phyloP scores from a whole-genome alignment of 2,113 vertebrate genomes.

The Actinemys pallida region DNA sequence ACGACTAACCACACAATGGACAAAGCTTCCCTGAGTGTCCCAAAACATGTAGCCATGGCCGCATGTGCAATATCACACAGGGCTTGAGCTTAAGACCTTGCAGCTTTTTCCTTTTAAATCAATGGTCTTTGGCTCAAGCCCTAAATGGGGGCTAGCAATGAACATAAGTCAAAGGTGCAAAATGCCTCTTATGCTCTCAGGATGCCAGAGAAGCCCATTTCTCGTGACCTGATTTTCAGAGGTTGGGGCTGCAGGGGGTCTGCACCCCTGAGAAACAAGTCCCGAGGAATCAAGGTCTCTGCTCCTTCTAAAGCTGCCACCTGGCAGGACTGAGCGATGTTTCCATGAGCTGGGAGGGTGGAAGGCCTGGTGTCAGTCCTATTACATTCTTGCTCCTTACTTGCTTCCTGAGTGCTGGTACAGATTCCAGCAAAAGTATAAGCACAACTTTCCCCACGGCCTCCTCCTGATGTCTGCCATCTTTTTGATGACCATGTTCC shows the following conservation, averaged over 20 bases:
- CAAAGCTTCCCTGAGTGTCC: not conserved
- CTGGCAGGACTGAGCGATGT: not conserved
- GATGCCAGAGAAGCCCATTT: not conserved
- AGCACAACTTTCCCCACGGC: not conserved
- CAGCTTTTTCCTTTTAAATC: not conserved
- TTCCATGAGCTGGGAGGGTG: not conserved
- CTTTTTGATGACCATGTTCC: not conserved
- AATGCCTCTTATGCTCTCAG: too few relatives aligned
- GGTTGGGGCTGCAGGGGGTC: not conserved
- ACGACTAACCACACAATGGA: not conserved
- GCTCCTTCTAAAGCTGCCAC: not conserved
- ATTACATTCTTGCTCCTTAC: not conserved
- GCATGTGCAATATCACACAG: not conserved
- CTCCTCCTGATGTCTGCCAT: not conserved
- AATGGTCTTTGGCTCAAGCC: not conserved
- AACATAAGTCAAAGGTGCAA: not conserved
- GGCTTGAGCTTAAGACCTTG: not conserved
- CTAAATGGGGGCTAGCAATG: not conserved
- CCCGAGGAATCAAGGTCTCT: not conserved
- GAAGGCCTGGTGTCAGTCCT: not conserved
- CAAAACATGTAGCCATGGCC: fast-evolving
- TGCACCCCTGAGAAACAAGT: not conserved
- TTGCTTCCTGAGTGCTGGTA: not conserved
- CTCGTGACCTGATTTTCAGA: not conserved
- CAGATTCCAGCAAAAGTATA: not conserved